Base-by-base conservation (phyloP, 2,797 vertebrate genomes). In the Malurus leucopterus region DNA sequence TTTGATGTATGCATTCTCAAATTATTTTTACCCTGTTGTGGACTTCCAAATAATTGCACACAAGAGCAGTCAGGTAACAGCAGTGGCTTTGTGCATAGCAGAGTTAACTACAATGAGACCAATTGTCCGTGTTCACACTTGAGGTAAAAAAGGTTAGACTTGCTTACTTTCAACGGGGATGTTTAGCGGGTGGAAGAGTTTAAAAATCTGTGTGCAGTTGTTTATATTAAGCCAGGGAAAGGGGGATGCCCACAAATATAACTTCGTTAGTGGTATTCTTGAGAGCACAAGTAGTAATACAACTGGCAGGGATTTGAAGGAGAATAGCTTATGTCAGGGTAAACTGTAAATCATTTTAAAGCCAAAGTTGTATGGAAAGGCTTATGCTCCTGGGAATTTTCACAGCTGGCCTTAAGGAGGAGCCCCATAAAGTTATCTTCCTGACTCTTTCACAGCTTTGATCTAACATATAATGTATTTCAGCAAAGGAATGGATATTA, bases 221-320 rank as follows among this genome's bases (percentile, higher is more conserved):
- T 47, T 93, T 83, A 5, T 8, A 3, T 61, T 72, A 58, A 77
- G 26, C 6, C 20, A 22, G 40, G 9, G 15, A 2, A 7, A 9
- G 26, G 3, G 4, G 6, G 8, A 17, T 13, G 2, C 4, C 20
- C 21, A 14, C 11, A 41, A 58, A 50, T 23, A 12, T 0, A 23
- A 20, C 40, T 90, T 67, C 0, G 0, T 74, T 85, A 49, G 13
- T 38, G 26, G 9, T 43, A 8, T 57, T 65, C 32, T 55, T 79
- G 47, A 17, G n/a, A 63, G 32, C 41, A 65, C 8, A 24, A 78
- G 32, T 47, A 71, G 7, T 34, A 29, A 21, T 24, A 22, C 8
- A 51, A 0, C 16, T 57, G 27, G 4, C 36, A 44, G 24, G 13
- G 30, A 14, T 58, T 70, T 55, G 17, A 27, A 47, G 49, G 41